Evolutionary conservation across 2,113 vertebrate species (phyloP).

Genomic region (Pseudorhombus dupliciocellatus): DNA sequence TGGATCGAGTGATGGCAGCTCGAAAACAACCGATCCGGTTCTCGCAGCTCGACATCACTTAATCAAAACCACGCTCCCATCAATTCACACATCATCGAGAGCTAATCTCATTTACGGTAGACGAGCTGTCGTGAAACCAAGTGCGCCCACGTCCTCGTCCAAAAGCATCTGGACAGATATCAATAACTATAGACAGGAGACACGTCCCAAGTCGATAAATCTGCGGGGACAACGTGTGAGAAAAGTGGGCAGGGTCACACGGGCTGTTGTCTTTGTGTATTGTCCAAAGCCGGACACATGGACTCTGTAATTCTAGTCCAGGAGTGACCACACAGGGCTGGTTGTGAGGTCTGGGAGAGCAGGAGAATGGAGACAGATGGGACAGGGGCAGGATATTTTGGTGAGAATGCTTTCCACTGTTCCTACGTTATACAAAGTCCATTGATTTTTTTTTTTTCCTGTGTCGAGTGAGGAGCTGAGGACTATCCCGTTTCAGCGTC

Average conservation of each 20-base stretch:
- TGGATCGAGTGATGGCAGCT: constrained; percentile 35
- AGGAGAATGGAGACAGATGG: constrained; percentile 80
- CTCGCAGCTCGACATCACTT: constrained; percentile 24
- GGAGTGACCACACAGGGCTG: constrained; percentile 74
- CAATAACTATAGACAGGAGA: constrained; percentile 24
- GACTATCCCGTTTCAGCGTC: constrained; percentile 80
- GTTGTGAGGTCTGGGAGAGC: constrained; percentile 65
- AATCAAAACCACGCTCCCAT: constrained; percentile 39
- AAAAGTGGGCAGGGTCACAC: constrained; percentile 49
- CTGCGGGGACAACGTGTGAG: constrained; percentile 50
- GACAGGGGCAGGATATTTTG: constrained; percentile 61
- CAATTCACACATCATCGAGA: constrained; percentile 33
- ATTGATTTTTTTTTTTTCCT: constrained; percentile 77
- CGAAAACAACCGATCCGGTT: constrained; percentile 28
- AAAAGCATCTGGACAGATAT: constrained; percentile 48
- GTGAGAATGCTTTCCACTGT: constrained; percentile 74
- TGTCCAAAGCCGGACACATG: constrained; percentile 75
- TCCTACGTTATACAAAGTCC: constrained; percentile 73
- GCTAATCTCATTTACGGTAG: constrained; percentile 2
- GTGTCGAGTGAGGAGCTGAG: constrained; percentile 64
- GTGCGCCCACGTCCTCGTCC: constrained; percentile 4
- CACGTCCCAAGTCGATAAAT: constrained; percentile 37
- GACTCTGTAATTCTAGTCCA: constrained; percentile 77
- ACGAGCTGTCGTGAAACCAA: constrained; percentile 23
- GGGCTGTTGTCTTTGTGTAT: constrained; percentile 52